phyloP scores from a whole-genome alignment of 2,888 invertebrate species.

The Sycophila texana region DNA sequence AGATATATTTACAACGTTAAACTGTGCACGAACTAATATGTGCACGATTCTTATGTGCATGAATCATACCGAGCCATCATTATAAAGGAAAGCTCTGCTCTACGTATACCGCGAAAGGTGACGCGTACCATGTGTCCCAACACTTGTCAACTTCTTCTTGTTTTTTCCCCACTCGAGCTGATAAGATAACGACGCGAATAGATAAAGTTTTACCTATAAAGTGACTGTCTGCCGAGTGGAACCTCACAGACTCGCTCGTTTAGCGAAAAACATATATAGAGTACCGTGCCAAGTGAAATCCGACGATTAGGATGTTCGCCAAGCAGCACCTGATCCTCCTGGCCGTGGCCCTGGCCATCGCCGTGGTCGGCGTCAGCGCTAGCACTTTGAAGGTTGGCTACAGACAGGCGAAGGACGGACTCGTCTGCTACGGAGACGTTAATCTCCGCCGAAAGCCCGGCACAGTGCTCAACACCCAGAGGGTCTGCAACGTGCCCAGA shows the following conservation, averaged over 20 bases:
- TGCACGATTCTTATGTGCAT: too few species aligned
- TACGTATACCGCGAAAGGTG: too few species aligned
- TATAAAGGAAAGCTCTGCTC: too few species aligned
- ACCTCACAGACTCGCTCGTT: not conserved
- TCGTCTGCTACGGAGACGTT: conserved; percentile 36
- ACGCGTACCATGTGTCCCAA: too few species aligned
- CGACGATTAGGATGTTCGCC: conserved; percentile 5
- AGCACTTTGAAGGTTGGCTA: conserved; percentile 22
- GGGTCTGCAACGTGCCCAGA: conserved; percentile 34
- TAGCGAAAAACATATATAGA: too few species aligned
- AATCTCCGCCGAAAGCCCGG: conserved; percentile 5
- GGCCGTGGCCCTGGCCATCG: not conserved
- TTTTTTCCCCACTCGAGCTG: not conserved
- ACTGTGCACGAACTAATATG: too few species aligned
- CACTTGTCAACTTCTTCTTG: not conserved
- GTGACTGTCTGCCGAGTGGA: not conserved
- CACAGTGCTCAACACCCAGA: conserved; percentile 10
- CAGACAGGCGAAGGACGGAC: conserved; percentile 31
- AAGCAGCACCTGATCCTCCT: not conserved
- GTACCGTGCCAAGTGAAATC: too few species aligned
- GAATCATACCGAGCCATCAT: too few species aligned
- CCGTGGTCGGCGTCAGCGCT: conserved; percentile 1
- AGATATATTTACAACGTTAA: too few species aligned
- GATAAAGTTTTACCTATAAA: conserved; percentile 23
- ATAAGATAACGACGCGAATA: conserved; percentile 8